Percentiles rank a stretch among this genome's conserved stretches.
Evolutionary conservation across 2,888 invertebrate genomes (phyloP).

Genomic region (Apamea monoglypha): DNA sequence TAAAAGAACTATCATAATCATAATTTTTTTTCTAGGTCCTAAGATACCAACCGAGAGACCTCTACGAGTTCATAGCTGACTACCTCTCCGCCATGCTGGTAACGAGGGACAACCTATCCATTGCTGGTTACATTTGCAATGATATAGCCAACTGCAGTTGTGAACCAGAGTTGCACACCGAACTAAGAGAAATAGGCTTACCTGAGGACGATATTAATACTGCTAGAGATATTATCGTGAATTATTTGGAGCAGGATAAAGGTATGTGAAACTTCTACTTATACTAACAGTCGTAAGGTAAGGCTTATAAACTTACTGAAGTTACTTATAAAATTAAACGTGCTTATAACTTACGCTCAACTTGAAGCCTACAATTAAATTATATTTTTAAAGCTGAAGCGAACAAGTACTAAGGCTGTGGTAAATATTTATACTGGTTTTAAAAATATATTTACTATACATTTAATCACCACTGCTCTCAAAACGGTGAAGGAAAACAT

Average conservation of each 20-base stretch:
- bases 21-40: constrained; percentile 85
- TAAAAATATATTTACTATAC: no score
- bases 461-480: no score
- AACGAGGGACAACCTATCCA: constrained; percentile 90
- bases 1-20: not conserved
- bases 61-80: constrained; percentile 92
- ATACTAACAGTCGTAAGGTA: not conserved
- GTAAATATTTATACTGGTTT: not conserved
- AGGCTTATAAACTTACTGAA: no score
- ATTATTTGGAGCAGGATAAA: constrained; percentile 70
- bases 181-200: constrained; percentile 75
- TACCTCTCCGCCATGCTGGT: constrained; percentile 92
- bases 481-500: no score
- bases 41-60: constrained; percentile 91
- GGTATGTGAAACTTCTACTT: constrained; percentile 61
- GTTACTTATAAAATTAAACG: not conserved
- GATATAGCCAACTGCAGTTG: constrained; percentile 71
- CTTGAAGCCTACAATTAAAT: not conserved
- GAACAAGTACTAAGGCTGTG: not conserved
- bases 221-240: constrained; percentile 71
- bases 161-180: constrained; percentile 72
- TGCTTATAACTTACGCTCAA: not conserved
- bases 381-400: not conserved
- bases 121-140: constrained; percentile 76
- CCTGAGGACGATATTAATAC: constrained; percentile 67